Percentiles rank a stretch among this genome's conserved stretches.
Conservation (phyloP, 2,113 vertebrate genomes). For the Zosterops lateralis region DNA sequence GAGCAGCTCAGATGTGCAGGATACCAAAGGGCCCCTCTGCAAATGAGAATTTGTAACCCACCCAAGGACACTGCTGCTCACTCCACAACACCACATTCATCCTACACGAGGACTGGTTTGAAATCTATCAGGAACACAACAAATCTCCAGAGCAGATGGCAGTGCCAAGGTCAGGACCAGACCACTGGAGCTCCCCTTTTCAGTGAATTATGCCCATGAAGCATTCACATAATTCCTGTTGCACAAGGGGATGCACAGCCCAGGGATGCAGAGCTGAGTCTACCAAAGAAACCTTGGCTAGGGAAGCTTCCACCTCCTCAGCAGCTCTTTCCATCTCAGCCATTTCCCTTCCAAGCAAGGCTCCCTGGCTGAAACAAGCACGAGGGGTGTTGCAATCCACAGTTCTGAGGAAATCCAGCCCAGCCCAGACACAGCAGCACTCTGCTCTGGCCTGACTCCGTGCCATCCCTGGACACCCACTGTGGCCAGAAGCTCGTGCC, state of each 20-base stretch:
- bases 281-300: not conserved
- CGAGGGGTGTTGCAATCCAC: slow-evolving; percentile 33
- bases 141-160: not conserved
- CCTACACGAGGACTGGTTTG: not conserved
- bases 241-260: not conserved
- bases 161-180: not conserved
- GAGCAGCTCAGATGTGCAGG: not conserved
- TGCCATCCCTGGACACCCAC: slow-evolving; percentile 1
- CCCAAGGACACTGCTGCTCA: not conserved
- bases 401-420: slow-evolving; percentile 21
- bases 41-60: not conserved
- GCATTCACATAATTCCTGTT: rapidly evolving
- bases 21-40: not conserved
- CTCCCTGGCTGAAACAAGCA: not conserved
- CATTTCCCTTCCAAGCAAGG: slow-evolving; percentile 1
- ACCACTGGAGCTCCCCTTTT: not conserved
- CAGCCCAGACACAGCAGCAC: slow-evolving; percentile 17
- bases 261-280: not conserved
- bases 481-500: not conserved
- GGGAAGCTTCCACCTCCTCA: not conserved
- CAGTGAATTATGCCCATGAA: not conserved
- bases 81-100: not conserved
- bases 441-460: not conserved
- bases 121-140: not conserved
- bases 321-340: not conserved